Evolutionary conservation across 1,140 invertebrate genomes (phyloP).

Genomic region (Hermetia illucens): DNA sequence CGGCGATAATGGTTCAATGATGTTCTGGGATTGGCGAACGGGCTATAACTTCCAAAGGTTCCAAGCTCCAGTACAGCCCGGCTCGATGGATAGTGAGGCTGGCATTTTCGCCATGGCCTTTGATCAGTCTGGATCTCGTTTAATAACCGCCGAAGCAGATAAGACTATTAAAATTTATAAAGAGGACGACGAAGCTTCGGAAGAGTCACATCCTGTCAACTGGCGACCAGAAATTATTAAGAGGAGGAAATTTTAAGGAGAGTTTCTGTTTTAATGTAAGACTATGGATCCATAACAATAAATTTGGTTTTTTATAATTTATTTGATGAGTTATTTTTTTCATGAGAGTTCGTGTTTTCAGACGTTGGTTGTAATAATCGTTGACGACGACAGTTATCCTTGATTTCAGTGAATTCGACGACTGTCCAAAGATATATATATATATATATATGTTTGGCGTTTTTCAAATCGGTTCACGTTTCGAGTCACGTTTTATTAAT

Average conservation of each 20-base stretch:
- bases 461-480: too few relatives aligned
- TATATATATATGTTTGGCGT: too few relatives aligned
- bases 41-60: constrained; percentile 93
- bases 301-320: too few relatives aligned
- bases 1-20: constrained; percentile 96
- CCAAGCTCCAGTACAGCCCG: constrained; percentile 88
- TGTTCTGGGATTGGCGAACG: constrained; percentile 98
- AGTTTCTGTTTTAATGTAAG: neutral
- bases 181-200: constrained; percentile 90
- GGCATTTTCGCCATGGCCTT: constrained; percentile 93
- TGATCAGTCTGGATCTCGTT: constrained; percentile 82
- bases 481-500: too few relatives aligned
- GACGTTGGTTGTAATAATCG: too few relatives aligned
- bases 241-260: constrained; percentile 68
- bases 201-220: constrained; percentile 92
- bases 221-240: constrained; percentile 94
- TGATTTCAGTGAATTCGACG: too few relatives aligned
- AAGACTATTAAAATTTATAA: constrained; percentile 99
- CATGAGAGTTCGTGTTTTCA: too few relatives aligned
- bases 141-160: constrained; percentile 96
- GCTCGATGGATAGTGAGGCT: constrained; percentile 98
- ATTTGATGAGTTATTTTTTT: too few relatives aligned
- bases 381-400: too few relatives aligned
- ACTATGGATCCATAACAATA: too few relatives aligned
- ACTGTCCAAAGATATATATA: too few relatives aligned